Evolutionary conservation across 2,797 vertebrate genomes (phyloP).

Genomic region (Luscinia luscinia): DNA sequence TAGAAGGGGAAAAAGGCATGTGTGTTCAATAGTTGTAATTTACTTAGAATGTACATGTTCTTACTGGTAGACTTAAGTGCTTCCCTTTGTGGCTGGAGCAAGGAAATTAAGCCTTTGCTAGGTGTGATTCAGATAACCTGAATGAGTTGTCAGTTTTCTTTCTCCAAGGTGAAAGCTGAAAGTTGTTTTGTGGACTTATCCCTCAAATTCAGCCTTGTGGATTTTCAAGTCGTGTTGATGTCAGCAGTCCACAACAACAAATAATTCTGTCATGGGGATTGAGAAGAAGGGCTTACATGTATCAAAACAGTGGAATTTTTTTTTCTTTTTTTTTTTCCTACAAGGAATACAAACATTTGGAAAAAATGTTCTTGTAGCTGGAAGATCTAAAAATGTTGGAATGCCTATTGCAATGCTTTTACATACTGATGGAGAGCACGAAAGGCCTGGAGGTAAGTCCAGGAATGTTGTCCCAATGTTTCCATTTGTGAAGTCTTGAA

Average conservation of each 20-base stretch:
- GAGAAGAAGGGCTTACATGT: background rate
- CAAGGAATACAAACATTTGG: slow-evolving; percentile 87
- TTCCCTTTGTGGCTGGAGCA: background rate
- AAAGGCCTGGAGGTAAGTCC: slow-evolving; percentile 88
- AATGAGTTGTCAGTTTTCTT: background rate
- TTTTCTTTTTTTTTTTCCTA: background rate
- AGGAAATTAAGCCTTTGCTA: background rate
- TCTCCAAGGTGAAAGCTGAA: background rate
- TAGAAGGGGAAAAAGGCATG: background rate
- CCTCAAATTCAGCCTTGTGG: background rate
- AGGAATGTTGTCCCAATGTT: background rate
- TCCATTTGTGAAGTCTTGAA: background rate
- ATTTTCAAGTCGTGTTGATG: background rate
- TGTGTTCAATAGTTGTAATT: background rate
- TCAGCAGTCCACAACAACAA: background rate
- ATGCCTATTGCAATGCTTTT: slow-evolving; percentile 94
- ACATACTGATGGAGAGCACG: slow-evolving; percentile 88
- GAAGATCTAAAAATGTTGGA: slow-evolving; percentile 93
- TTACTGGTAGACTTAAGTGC: background rate
- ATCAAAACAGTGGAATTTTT: background rate
- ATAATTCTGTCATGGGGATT: background rate
- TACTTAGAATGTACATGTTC: background rate
- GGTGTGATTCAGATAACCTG: background rate
- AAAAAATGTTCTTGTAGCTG: slow-evolving; percentile 90
- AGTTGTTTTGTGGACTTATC: background rate